phyloP scores from a whole-genome alignment of 2,797 vertebrate genomes.

The Morelia viridis region DNA sequence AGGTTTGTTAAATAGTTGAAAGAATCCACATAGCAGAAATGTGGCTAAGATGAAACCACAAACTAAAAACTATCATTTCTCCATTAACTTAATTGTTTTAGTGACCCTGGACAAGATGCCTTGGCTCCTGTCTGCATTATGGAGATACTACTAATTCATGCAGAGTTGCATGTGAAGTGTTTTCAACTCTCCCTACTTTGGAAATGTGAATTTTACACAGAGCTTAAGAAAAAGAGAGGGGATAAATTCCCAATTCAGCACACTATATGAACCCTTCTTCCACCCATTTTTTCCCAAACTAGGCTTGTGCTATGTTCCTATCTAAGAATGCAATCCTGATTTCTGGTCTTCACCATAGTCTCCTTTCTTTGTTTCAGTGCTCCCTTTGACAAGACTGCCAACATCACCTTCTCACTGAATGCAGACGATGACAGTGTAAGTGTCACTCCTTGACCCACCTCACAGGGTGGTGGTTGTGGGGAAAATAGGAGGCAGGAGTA shows the following conservation, averaged over 20 bases:
- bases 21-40: background rate
- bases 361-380: constrained; percentile 54
- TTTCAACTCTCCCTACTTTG: background rate
- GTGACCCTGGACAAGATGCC: background rate
- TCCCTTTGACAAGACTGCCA: constrained; percentile 73
- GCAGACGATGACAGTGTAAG: constrained; percentile 73
- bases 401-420: constrained; percentile 72
- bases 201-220: background rate
- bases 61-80: background rate
- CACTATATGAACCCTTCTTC: background rate
- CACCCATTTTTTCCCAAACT: background rate
- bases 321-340: background rate
- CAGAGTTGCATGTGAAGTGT: background rate
- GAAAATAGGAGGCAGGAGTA: background rate
- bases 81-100: background rate
- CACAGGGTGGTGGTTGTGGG: background rate
- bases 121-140: background rate
- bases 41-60: background rate
- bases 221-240: background rate
- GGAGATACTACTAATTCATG: background rate
- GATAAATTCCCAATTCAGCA: background rate
- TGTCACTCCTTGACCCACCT: background rate
- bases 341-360: background rate
- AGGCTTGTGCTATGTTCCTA: background rate
- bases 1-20: background rate